A percentile compares a stretch with the other conserved stretches of the same genome.
phyloP scores from a whole-genome alignment of 1,140 invertebrate genomes.

The Hyles vespertilio region DNA sequence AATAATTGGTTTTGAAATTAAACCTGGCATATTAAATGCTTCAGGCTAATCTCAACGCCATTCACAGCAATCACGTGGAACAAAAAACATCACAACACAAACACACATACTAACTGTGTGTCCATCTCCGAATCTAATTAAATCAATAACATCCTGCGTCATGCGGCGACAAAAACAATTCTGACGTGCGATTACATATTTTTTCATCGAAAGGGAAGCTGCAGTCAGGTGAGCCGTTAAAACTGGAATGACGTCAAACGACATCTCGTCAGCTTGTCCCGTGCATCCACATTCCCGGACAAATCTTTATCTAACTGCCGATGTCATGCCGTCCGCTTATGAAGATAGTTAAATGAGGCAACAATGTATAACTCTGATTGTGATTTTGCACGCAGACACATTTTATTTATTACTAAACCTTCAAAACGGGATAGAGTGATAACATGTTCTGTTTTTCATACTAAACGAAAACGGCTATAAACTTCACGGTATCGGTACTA shows the following conservation, averaged over 20 bases:
- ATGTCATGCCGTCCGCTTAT: conserved; percentile 8
- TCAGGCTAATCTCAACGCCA: too few relatives aligned
- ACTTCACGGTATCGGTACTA: too few relatives aligned
- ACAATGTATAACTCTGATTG: conserved; percentile 1
- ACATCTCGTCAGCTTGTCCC: conserved; percentile 11
- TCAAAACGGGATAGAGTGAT: too few relatives aligned
- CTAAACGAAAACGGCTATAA: too few relatives aligned
- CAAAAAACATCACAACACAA: too few relatives aligned
- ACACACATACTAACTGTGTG: not conserved
- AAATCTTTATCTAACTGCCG: conserved; percentile 29
- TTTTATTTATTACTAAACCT: too few relatives aligned
- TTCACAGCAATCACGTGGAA: too few relatives aligned
- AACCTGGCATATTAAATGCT: too few relatives aligned
- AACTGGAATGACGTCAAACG: conserved; percentile 20
- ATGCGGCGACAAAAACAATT: conserved; percentile 7
- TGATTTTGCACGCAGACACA: too few relatives aligned
- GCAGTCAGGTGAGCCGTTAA: conserved; percentile 21
- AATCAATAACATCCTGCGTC: conserved; percentile 4
- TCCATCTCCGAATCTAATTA: too few relatives aligned
- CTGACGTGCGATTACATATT: conserved; percentile 10
- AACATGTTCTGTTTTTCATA: too few relatives aligned
- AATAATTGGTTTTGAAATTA: too few relatives aligned
- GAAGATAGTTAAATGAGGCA: conserved; percentile 10
- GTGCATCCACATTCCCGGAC: conserved; percentile 32
- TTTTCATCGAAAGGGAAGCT: conserved; percentile 19